These are phyloP conservation scores for Hypolimnas misippus DNA, from an alignment of 2,888 invertebrate genomes.

Conservation along the genomic window DNA sequence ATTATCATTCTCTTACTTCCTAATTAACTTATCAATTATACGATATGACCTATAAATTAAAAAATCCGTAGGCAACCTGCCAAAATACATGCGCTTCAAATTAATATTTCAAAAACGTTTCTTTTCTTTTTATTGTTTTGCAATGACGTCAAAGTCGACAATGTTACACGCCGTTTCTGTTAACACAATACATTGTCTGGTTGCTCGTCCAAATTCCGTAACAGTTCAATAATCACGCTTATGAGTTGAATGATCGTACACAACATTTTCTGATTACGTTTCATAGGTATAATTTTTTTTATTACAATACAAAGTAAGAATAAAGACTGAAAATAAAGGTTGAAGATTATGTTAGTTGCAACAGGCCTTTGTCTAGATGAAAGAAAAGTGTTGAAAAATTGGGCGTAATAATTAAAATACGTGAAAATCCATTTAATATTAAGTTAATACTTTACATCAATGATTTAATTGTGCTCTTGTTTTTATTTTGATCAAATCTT, in stretches of 20 bases:
- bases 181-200: constrained; percentile 28
- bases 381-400: too few species aligned
- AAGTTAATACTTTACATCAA: too few species aligned
- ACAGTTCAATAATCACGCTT: constrained; percentile 26
- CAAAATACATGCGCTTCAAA: constrained; percentile 34
- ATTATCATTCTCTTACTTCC: too few species aligned
- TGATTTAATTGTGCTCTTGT: too few species aligned
- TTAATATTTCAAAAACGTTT: constrained; percentile 45
- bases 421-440: too few species aligned
- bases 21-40: neutral
- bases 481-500: too few species aligned
- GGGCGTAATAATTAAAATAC: too few species aligned
- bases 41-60: neutral
- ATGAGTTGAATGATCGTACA: constrained; percentile 21
- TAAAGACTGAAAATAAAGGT: too few species aligned
- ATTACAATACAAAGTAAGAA: too few species aligned
- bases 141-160: constrained; percentile 46
- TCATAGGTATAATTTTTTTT: neutral
- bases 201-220: constrained; percentile 26
- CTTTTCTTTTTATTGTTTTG: constrained; percentile 43
- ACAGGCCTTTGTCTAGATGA: too few species aligned
- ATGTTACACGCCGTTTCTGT: constrained; percentile 34
- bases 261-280: neutral
- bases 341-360: too few species aligned
- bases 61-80: constrained; percentile 22